Conservation (phyloP, 2,113 vertebrate species). For the Clinocottus analis region DNA sequence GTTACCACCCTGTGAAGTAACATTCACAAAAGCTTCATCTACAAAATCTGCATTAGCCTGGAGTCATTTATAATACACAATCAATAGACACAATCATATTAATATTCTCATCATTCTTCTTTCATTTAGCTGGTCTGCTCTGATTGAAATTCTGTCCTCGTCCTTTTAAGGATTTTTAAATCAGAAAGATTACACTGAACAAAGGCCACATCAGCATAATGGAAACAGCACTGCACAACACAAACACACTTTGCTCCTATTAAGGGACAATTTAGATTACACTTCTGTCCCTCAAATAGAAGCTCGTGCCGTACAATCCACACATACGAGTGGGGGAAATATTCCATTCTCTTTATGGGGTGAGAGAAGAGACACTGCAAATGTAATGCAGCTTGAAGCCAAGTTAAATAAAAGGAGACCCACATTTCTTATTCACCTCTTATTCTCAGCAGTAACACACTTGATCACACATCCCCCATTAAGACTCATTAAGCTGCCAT, state of each 20-base stretch:
- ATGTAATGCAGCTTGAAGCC: slow-evolving; percentile 23
- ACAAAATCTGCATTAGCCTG: slow-evolving; percentile 3
- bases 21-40: slow-evolving; percentile 2
- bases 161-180: slow-evolving; percentile 4
- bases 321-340: not conserved
- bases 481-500: slow-evolving; percentile 62
- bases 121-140: slow-evolving; percentile 13
- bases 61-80: slow-evolving; percentile 8
- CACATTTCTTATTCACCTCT: slow-evolving; percentile 23
- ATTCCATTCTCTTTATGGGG: not conserved
- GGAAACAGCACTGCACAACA: slow-evolving; percentile 6
- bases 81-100: slow-evolving; percentile 9
- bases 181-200: slow-evolving; percentile 25
- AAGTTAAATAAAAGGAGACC: slow-evolving; percentile 12
- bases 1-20: not conserved
- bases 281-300: not conserved
- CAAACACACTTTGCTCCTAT: not conserved
- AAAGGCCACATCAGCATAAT: slow-evolving; percentile 53
- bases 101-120: slow-evolving; percentile 29
- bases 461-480: slow-evolving; percentile 54
- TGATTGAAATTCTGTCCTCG: slow-evolving; percentile 36
- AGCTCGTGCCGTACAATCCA: not conserved
- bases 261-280: not conserved
- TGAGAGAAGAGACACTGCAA: slow-evolving; percentile 2
- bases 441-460: slow-evolving; percentile 10